Evolutionary conservation across 2,888 invertebrate species (phyloP), one percentile per base, ranked within the genome.

Genomic region (Sinohyriopsis cumingii): DNA sequence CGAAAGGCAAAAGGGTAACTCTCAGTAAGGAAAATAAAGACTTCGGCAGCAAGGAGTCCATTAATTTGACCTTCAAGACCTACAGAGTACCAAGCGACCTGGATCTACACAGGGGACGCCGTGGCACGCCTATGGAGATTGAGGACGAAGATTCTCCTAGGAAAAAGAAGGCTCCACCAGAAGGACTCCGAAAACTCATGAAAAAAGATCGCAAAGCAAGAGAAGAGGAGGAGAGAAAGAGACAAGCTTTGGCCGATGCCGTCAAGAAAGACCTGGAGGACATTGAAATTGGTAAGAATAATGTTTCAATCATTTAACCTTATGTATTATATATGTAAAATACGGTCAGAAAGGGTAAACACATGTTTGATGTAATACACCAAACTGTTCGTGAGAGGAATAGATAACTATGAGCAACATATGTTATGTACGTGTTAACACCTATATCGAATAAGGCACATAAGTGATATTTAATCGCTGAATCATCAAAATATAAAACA

Each of bases 221-320:
- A 67, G 24, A 67, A 67, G 65, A 64, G 5, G 65, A 67, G 4
- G 72, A 72, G 57, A 63, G 77, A 25, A 69, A 78, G 9, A 68
- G 78, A n/a, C 73, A 73, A 45, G 77, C 77, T 15, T 73, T 82
- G 7, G 67, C 75, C 24, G 70, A 72, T 53, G 77, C 70, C 57
- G 73, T 74, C 25, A 68, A 67, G 28, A 80, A 75, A 56, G 79
- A 78, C 24, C 70, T 79, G 69, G 81, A 82, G n/a, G 80, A 80
- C 28, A 75, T 82, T 15, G 81, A 82, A 72, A 28, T 74, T 5
- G 73, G 81, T 82, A 78, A 61, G 71, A 45, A 45, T 33, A 33
- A 33, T 33, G 5, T 33, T 33, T 33, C 7, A 33, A 33, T 6
- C 33, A 33, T 5, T 33, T 33, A 33, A 5, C 3, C 33, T 33